Percentiles rank a stretch among this genome's conserved stretches.
phyloP scores from a whole-genome alignment of 2,797 vertebrate species.

The Geotrypetes seraphini region DNA sequence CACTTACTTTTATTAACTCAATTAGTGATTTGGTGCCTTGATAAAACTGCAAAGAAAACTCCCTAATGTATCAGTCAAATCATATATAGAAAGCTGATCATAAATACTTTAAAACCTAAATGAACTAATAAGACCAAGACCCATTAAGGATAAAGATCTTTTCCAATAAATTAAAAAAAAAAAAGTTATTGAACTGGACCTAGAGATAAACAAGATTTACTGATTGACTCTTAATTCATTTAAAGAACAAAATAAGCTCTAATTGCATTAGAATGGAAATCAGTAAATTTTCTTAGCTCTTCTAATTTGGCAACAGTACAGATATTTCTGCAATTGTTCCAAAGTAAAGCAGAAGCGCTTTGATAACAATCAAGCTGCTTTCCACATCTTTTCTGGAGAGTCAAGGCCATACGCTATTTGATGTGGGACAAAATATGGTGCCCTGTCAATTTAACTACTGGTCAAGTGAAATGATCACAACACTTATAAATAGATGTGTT shows the following conservation, averaged over 20 bases:
- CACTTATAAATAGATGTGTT: no score
- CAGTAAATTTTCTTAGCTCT: conserved; percentile 57
- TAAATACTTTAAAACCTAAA: conserved; percentile 65
- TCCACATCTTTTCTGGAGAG: conserved; percentile 43
- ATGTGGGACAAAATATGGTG: no score
- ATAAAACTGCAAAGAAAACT: conserved; percentile 48
- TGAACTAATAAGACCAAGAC: conserved; percentile 59
- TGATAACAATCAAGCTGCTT: conserved; percentile 56
- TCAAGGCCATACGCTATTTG: no score
- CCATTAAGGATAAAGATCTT: conserved; percentile 75
- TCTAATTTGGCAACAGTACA: conserved; percentile 59
- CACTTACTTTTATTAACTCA: conserved; percentile 54
- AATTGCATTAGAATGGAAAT: conserved; percentile 73
- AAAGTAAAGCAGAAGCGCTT: conserved; percentile 55
- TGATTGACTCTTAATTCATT: conserved; percentile 72
- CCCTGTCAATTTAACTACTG: no score
- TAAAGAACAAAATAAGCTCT: conserved; percentile 73
- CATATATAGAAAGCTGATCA: conserved; percentile 58
- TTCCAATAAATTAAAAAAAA: conserved; percentile 72
- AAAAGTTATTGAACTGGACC: conserved; percentile 68
- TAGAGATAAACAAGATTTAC: conserved; percentile 72
- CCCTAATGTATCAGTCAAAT: conserved; percentile 54
- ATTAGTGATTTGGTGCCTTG: conserved; percentile 53
- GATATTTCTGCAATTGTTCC: conserved; percentile 55
- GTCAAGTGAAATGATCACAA: no score